Base-by-base conservation (phyloP, 1,140 invertebrate species). In the Sitodiplosis mosellana region DNA sequence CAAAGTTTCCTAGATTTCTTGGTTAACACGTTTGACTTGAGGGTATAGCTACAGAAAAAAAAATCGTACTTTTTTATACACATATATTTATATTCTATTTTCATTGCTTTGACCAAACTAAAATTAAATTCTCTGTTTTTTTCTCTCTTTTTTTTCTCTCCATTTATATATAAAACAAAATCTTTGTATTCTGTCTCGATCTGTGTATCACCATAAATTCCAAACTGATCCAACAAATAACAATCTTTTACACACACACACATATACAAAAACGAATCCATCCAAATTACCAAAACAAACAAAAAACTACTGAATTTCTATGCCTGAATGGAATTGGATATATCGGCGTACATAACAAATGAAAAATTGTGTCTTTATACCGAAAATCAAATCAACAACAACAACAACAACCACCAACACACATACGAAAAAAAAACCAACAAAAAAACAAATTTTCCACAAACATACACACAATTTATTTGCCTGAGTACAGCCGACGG, bases 401-500 rank as follows among this genome's bases (percentile, higher is more conserved):
- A n/a, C n/a, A n/a, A n/a, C n/a, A n/a, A n/a, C n/a, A n/a, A n/a
- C n/a, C n/a, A n/a, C n/a, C n/a, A n/a, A n/a, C n/a, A n/a, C n/a
- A n/a, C n/a, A n/a, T n/a, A n/a, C n/a, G n/a, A 40, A 17, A 40
- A 40, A 40, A 14, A 15, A 17, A 40, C 18, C 38, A 40, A 15
- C 14, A 14, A 38, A 38, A 40, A 40, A 40, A 40, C 14, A 14
- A n/a, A 22, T 22, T 33, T 17, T 12, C 34, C 22, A 45, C n/a
- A 45, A 45, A 27, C 27, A 27, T 27, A 27, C 27, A 27, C 3
- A 27, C 10, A 22, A 34, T 44, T 44, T 44, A 21, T 20, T 18
- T 14, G 19, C 19, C 34, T 34, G 47, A 48, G 46, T 48, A 48
- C 49, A 50, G 47, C 50, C 48, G 51, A 54, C 52, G 51, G 51